Evolutionary conservation across 2,113 vertebrate genomes (phyloP), one percentile per base, ranked within the genome.

Genomic region (Cheilinus undulatus): DNA sequence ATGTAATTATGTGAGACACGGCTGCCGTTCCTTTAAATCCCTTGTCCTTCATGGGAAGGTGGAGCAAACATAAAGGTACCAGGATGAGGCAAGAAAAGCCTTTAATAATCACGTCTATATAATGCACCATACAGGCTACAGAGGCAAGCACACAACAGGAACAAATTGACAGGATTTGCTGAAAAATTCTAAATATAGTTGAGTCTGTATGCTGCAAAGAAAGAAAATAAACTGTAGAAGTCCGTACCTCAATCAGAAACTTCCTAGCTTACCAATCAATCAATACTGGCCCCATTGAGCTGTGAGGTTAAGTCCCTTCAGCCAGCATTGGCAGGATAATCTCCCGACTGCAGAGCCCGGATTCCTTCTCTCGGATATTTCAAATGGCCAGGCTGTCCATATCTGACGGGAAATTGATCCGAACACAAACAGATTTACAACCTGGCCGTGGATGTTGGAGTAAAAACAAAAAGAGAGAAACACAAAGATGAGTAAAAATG

Each of bases 351-450:
- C 68, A 57, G 32, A 61, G 48, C 17, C 50, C 10, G 24, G 62
- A 70, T 80, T 73, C 23, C 40, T 63, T 58, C 22, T 34, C 43
- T 36, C 26, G 43, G 59, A 46, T 76, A 48, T 65, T 67, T 81
- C 27, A 60, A 80, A 82, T 69, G n/a, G 3, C 43, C 34, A 62
- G 15, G 14, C 71, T 14, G 61, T 77, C 46, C 1, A 46, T 58
- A 73, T 61, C 54, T 46, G 73, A 71, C 40, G 23, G 68, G 46
- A 66, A 70, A 82, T 70, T 73, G 57, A 87, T 81, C 74, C 5
- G 2, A 45, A 67, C 58, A 17, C 34, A 17, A 36, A 48, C 17
- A 30, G 48, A 34, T 75, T 60, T 56, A 61, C 67, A 40, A 62
- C 28, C 67, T 75, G 23, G 15, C 57, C 15, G 43, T 50, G 26